Conservation (phyloP, 2,113 vertebrate genomes). For the Channa maculata region DNA sequence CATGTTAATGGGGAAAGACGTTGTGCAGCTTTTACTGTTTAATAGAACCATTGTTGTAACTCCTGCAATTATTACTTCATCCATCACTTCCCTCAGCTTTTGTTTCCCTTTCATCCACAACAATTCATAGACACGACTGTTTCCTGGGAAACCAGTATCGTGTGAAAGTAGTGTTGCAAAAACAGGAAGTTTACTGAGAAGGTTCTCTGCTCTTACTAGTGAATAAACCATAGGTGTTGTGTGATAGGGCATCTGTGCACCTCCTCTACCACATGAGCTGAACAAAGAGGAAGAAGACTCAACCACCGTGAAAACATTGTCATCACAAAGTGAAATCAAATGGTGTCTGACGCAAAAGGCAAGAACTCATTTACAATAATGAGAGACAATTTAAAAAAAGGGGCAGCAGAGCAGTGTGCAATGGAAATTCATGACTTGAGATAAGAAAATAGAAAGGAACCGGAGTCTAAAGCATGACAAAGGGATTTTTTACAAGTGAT, state of each 20-base stretch:
- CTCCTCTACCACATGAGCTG: slow-evolving; percentile 34
- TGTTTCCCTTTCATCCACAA: slow-evolving; percentile 1
- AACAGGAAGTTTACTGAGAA: slow-evolving; percentile 69
- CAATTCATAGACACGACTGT: neutral
- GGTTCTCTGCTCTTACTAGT: slow-evolving; percentile 23
- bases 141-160: slow-evolving; percentile 40
- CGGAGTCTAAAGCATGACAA: too few species aligned
- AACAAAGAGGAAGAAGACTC: slow-evolving; percentile 59
- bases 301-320: slow-evolving; percentile 22
- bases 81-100: slow-evolving; percentile 1
- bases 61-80: neutral
- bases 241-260: slow-evolving; percentile 20
- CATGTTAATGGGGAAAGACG: too few species aligned
- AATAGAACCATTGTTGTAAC: too few species aligned
- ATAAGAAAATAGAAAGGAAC: too few species aligned
- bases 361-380: neutral
- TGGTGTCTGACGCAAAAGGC: neutral
- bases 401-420: too few species aligned
- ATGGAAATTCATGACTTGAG: too few species aligned
- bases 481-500: too few species aligned
- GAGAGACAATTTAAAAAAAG: neutral
- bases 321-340: slow-evolving; percentile 14
- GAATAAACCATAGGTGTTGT: slow-evolving; percentile 24
- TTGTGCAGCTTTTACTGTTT: too few species aligned
- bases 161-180: slow-evolving; percentile 41